Evolutionary conservation across 1,140 invertebrate species (phyloP).

Genomic region (Leptonema lineaticorne): DNA sequence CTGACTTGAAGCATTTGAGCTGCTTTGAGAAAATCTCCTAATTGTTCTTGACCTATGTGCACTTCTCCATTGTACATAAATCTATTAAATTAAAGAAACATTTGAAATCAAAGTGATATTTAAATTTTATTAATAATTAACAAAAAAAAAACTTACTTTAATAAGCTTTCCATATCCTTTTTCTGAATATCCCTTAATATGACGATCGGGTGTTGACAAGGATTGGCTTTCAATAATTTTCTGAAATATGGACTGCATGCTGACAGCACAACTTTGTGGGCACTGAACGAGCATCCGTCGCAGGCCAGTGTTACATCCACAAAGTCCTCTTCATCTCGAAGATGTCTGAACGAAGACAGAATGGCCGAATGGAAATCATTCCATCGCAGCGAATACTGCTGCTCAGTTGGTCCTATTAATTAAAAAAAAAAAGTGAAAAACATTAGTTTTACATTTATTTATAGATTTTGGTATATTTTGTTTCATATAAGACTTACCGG

Average conservation of each 20-base stretch:
- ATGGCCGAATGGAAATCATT: constrained; percentile 91
- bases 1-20: constrained; percentile 88
- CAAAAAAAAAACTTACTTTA: constrained; percentile 59
- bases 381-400: constrained; percentile 91
- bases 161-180: constrained; percentile 85
- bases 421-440: neutral
- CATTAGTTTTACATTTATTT: neutral
- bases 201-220: constrained; percentile 91
- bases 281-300: constrained; percentile 83
- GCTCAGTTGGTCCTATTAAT: constrained; percentile 58
- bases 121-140: constrained; percentile 10
- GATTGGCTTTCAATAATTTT: constrained; percentile 85
- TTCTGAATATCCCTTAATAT: constrained; percentile 86
- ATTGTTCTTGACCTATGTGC: constrained; percentile 85
- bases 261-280: constrained; percentile 88
- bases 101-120: neutral
- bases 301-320: constrained; percentile 91
- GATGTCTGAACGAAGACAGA: constrained; percentile 80
- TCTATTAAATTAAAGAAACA: constrained; percentile 47
- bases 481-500: constrained; percentile 46
- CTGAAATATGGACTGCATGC: constrained; percentile 92
- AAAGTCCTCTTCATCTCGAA: constrained; percentile 83
- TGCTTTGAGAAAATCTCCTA: constrained; percentile 84
- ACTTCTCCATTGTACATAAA: constrained; percentile 97
- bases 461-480: neutral